Percentiles rank a stretch among this genome's conserved stretches.
Conservation (phyloP, 2,888 invertebrate genomes). For the Megalurothrips usitatus region DNA sequence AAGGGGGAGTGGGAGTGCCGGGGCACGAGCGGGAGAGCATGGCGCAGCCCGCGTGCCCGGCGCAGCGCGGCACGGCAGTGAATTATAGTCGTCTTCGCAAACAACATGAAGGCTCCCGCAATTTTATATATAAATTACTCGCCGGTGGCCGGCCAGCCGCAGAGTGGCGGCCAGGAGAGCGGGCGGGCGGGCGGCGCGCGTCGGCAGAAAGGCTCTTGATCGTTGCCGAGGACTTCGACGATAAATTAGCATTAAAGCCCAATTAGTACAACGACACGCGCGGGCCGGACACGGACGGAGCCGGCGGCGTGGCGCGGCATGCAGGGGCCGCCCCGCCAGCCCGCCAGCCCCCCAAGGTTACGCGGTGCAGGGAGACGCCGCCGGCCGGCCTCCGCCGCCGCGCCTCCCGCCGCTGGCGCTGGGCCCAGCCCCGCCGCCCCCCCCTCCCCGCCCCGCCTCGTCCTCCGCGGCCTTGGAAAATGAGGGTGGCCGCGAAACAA, state of each 20-base stretch:
- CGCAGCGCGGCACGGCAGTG: neutral
- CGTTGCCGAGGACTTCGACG: neutral
- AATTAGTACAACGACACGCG: neutral
- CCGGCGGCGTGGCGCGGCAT: no score
- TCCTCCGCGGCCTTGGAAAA: neutral
- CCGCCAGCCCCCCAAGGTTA: no score
- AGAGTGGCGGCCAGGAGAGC: neutral
- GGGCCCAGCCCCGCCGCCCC: neutral
- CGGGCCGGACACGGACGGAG: neutral
- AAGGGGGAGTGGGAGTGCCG: neutral
- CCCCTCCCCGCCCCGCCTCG: neutral
- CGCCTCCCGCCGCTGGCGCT: neutral
- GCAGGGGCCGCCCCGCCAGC: no score
- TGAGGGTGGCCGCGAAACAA: no score
- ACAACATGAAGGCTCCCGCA: slow-evolving; percentile 8
- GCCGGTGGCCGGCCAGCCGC: neutral
- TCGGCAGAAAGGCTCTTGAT: neutral
- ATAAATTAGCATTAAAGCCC: slow-evolving; percentile 11
- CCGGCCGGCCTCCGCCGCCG: no score
- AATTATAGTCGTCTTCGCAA: slow-evolving; percentile 9
- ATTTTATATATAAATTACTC: neutral
- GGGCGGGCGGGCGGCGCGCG: neutral
- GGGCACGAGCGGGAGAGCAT: neutral
- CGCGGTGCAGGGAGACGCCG: no score
- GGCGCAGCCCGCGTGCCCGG: neutral